Evolutionary conservation across 2,797 vertebrate species (phyloP), one percentile per base, ranked within the genome.

Genomic region (Hippopotamyrus pictus): DNA sequence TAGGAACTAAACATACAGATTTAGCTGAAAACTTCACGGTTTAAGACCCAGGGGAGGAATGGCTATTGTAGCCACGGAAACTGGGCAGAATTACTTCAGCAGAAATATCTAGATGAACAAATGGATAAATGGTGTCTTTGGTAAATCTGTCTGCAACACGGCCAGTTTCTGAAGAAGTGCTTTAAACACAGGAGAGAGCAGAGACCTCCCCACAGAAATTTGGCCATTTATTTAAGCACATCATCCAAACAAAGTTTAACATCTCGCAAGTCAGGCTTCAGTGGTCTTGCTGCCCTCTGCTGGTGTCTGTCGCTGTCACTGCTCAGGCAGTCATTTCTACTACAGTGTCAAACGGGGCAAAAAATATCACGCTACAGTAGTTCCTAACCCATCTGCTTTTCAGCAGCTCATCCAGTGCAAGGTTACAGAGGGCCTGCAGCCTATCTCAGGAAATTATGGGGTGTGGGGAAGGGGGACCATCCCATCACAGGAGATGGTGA

Each of bases 221-320:
- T n/a, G 44, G 12, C 57, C 51, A 73, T 89, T 22, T 88, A 37
- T 89, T 65, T 88, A 46, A 69, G 22, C 88, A 88, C 86, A 79
- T 33, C 87, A 87, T 54, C 5, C 54, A 54, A 14, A 69, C 62
- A 14, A 57, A 17, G 37, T 12, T 53, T 1, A 44, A 6, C 17
- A 79, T 44, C 25, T 79, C 37, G 5, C 44, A 84, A 25, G 82
- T 12, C 2, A 9, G 41, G n/a, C 11, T 37, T n/a, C 1, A 85
- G 17, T 22, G 1, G 33, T 37, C 57, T 90, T 92, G 90, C 92
- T 93, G 91, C 94, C 94, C 92, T 73, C 95, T 94, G 90, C 88
- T 93, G 95, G 91, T 37, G 51, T 46, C 6, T 37, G 51, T 46
- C 6, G 1, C 5, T 51, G 69, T 62, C 44, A 90, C 29, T 83